Conservation (phyloP, 1,140 invertebrate species). For the Drosophila lacteicornis region DNA sequence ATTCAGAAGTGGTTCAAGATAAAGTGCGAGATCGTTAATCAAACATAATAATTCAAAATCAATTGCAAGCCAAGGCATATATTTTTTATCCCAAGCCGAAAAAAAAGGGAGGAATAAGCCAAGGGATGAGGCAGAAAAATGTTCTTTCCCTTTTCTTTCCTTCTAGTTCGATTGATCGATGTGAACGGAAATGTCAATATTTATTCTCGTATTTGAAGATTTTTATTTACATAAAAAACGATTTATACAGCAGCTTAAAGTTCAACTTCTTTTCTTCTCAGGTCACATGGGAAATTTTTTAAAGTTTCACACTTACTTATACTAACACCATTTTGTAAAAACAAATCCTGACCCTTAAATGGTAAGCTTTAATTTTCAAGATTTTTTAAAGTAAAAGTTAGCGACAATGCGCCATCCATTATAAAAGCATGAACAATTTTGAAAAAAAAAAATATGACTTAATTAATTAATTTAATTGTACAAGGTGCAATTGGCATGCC, state of each 20-base stretch:
- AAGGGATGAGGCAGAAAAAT: neutral
- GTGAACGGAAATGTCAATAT: conserved; percentile 9
- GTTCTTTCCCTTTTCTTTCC: neutral
- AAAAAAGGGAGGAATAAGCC: neutral
- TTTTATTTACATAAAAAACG: neutral
- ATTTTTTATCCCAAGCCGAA: neutral
- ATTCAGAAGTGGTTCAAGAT: too few relatives aligned
- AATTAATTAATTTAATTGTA: too few relatives aligned
- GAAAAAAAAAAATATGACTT: too few relatives aligned
- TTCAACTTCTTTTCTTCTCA: neutral
- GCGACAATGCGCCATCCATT: too few relatives aligned
- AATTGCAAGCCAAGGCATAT: conserved; percentile 37
- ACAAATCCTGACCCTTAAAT: too few relatives aligned
- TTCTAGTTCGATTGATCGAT: conserved; percentile 4
- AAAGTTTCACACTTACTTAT: too few relatives aligned
- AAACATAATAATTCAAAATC: conserved; percentile 55
- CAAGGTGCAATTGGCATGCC: too few relatives aligned
- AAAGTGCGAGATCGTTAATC: conserved; percentile 5
- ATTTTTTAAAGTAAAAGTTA: too few relatives aligned
- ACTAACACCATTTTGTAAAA: too few relatives aligned
- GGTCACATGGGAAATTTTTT: too few relatives aligned
- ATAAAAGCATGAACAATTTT: too few relatives aligned
- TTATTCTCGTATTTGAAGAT: conserved; percentile 9
- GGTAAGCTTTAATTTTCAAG: too few relatives aligned
- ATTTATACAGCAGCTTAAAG: neutral